phyloP scores from a whole-genome alignment of 1,140 invertebrate species.

The Bicyclus anynana region DNA sequence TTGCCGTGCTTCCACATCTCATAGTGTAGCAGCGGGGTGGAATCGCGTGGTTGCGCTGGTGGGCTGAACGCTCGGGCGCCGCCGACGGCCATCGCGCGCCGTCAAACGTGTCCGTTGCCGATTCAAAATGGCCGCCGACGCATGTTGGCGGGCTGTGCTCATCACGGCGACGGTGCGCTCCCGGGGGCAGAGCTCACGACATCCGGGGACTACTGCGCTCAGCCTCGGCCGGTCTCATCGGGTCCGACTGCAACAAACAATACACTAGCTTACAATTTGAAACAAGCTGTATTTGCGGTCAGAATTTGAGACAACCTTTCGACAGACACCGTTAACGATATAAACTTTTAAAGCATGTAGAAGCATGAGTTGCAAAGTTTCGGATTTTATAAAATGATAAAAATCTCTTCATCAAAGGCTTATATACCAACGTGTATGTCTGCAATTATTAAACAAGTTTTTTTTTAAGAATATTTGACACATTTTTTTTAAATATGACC shows the following conservation, averaged over 20 bases:
- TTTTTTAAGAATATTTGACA: too few relatives aligned
- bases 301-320: neutral
- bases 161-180: constrained; percentile 67
- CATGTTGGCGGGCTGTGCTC: constrained; percentile 72
- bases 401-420: too few relatives aligned
- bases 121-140: constrained; percentile 72
- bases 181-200: constrained; percentile 60
- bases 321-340: too few relatives aligned
- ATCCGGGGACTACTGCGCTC: constrained; percentile 38
- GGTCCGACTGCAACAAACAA: constrained; percentile 54
- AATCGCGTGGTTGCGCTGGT: constrained; percentile 48
- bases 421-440: too few relatives aligned
- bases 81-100: constrained; percentile 70
- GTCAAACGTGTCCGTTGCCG: constrained; percentile 63
- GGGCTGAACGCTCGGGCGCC: constrained; percentile 41
- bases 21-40: constrained; percentile 53
- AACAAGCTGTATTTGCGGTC: too few relatives aligned
- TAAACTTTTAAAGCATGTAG: too few relatives aligned
- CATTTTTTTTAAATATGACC: too few relatives aligned
- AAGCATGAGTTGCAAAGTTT: too few relatives aligned
- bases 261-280: neutral
- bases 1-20: constrained; percentile 78
- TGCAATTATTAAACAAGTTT: too few relatives aligned
- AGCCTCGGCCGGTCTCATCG: constrained; percentile 38
- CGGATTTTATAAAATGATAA: too few relatives aligned